Evolutionary conservation across 2,888 invertebrate species (phyloP).

Genomic region (Mesoligia furuncula): DNA sequence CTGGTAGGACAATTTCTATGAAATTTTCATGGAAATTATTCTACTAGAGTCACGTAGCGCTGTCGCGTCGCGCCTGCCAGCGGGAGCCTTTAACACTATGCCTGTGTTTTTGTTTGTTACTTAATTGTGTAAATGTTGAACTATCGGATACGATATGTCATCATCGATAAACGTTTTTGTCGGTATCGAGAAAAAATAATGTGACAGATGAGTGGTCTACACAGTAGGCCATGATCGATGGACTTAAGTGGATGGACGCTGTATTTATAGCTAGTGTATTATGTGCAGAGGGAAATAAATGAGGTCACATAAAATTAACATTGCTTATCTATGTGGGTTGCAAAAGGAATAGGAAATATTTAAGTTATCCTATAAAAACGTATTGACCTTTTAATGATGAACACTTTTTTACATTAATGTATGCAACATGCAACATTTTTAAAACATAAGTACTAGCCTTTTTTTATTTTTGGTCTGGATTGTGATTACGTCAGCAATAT

Average conservation of each 20-base stretch:
- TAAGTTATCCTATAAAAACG: neutral
- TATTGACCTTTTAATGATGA: neutral
- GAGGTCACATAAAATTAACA: neutral
- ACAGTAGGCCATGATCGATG: conserved; percentile 41
- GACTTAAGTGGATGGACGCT: conserved; percentile 13
- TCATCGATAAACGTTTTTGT: conserved; percentile 52
- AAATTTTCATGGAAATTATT: neutral
- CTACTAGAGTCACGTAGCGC: neutral
- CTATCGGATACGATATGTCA: conserved; percentile 44
- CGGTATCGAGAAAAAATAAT: conserved; percentile 14
- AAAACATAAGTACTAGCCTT: too few relatives aligned
- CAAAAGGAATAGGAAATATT: neutral
- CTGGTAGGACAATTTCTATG: too few relatives aligned
- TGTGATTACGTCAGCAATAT: neutral
- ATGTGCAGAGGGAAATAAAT: neutral
- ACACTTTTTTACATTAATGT: neutral
- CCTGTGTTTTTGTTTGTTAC: conserved; percentile 8
- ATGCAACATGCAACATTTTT: too few relatives aligned
- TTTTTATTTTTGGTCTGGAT: neutral
- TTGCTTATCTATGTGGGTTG: neutral
- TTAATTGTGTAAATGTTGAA: conserved; percentile 47
- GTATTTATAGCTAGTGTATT: neutral
- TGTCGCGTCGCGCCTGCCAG: neutral
- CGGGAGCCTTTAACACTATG: neutral
- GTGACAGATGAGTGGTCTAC: conserved; percentile 6